Conservation (phyloP, 2,888 invertebrate species). For the Athrips mouffetella region DNA sequence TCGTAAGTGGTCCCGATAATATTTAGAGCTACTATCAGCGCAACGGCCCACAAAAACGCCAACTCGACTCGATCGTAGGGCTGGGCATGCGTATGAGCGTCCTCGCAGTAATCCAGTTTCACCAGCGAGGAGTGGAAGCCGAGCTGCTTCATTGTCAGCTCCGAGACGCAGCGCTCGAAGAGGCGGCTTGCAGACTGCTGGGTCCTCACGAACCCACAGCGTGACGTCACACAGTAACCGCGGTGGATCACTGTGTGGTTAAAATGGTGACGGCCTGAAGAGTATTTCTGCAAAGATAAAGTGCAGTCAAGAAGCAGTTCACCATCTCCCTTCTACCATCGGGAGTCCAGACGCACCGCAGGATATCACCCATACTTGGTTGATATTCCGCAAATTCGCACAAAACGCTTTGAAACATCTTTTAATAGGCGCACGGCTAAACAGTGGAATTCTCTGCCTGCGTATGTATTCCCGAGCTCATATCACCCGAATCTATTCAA, state of each 20-base stretch:
- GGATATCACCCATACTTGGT: too few relatives aligned
- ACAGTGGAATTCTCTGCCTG: too few relatives aligned
- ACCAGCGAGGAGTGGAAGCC: constrained; percentile 26
- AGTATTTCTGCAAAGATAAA: constrained; percentile 42
- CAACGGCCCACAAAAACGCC: constrained; percentile 32
- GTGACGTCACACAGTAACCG: constrained; percentile 55
- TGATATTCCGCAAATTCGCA: too few relatives aligned
- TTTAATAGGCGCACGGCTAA: too few relatives aligned
- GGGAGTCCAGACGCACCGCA: too few relatives aligned
- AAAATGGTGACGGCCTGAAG: constrained; percentile 42
- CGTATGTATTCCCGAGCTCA: too few relatives aligned
- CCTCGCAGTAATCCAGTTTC: constrained; percentile 22
- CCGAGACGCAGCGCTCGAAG: constrained; percentile 14
- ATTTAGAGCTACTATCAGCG: constrained; percentile 33
- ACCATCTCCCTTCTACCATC: too few relatives aligned
- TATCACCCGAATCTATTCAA: too few relatives aligned
- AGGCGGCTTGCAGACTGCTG: too few relatives aligned
- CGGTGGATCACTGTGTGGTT: constrained; percentile 54
- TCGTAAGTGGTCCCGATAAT: constrained; percentile 46
- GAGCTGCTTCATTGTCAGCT: constrained; percentile 7
- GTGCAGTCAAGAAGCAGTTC: too few relatives aligned
- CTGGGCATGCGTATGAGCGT: constrained; percentile 29
- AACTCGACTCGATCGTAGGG: constrained; percentile 28
- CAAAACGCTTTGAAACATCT: too few relatives aligned
- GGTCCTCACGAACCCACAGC: constrained; percentile 44